Evolutionary conservation across 2,797 vertebrate species (phyloP), one percentile per base, ranked within the genome.

Genomic region (Silurus lanzhouensis): DNA sequence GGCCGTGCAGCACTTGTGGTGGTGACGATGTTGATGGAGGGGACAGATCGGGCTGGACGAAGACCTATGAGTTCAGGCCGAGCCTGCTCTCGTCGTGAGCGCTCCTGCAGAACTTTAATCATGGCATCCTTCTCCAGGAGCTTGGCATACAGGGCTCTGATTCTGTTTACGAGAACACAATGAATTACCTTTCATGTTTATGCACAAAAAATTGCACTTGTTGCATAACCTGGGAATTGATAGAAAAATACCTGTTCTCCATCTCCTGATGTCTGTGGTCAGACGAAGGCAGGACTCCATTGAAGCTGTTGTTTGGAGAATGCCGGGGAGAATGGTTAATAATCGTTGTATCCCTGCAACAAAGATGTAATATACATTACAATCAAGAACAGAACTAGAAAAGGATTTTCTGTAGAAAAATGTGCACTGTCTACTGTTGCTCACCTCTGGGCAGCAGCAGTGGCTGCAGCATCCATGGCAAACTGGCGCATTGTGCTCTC

Each of bases 401-500:
- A 12, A 3, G 9, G 38, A 3, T 1, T 71, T 80, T 4, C 22
- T 63, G 0, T 61, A 8, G 7, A 10, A 52, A 52, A 52, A 52
- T 52, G 48, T 52, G 6, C 6, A 20, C 7, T 19, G 38, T 58
- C 83, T 71, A 9, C 6, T 0, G 25, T 22, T 2, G 25, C 83
- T 48, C 88, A 95, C 5, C 98, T 96, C 92, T 99, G 97, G 1
- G 98, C 96, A 0, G 98, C 97, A 0, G 98, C 98, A 0, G 98
- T 98, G 81, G 98, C 98, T 0, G 98, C 98, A 0, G 97, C 98
- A 0, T 99, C 98, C 98, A 99, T 98, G 79, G 97, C 98, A 2
- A 99, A 99, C 93, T 99, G 97, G 82, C 97, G 95, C 97, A 99
- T 99, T 87, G 97, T 98, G 90, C 97, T 97, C 87, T 99, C 98